Evolutionary conservation across 2,797 vertebrate genomes (phyloP).

Genomic region (Microcaecilia unicolor): DNA sequence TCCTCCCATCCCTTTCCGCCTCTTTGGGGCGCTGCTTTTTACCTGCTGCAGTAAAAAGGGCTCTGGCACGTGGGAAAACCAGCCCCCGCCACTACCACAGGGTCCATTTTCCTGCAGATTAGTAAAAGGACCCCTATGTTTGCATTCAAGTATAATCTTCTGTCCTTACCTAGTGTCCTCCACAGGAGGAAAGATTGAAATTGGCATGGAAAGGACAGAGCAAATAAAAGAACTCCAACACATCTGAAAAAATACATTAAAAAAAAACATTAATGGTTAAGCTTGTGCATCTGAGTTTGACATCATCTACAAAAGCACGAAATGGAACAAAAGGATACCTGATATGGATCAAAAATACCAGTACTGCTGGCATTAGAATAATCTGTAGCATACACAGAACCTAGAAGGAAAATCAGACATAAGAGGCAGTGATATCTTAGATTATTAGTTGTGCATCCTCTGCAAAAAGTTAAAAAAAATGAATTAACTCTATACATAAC

Average conservation of each 20-base stretch:
- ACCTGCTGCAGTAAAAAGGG: too few species aligned
- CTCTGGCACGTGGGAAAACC: too few species aligned
- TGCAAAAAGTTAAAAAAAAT: too few species aligned
- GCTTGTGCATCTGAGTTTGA: not conserved
- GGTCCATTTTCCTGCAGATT: too few species aligned
- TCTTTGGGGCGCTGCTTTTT: too few species aligned
- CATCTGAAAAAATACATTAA: conserved; percentile 61
- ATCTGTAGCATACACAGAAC: conserved; percentile 79
- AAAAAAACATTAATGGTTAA: conserved; percentile 4
- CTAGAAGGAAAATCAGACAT: conserved; percentile 42
- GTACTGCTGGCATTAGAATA: conserved; percentile 91
- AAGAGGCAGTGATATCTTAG: too few species aligned
- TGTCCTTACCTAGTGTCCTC: conserved; percentile 76
- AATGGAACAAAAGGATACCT: conserved; percentile 53
- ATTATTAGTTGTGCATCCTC: too few species aligned
- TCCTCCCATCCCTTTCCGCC: too few species aligned
- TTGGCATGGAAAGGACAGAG: conserved; percentile 73
- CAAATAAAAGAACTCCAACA: conserved; percentile 76
- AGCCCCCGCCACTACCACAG: too few species aligned
- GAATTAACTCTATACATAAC: too few species aligned
- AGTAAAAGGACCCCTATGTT: too few species aligned
- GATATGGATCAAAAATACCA: conserved; percentile 82
- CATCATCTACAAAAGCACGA: not conserved
- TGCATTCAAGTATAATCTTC: too few species aligned
- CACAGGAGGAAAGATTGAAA: conserved; percentile 78